phyloP scores from a whole-genome alignment of 64 coral and sea anemone species.

The Hydrozoanthus tunicans region DNA sequence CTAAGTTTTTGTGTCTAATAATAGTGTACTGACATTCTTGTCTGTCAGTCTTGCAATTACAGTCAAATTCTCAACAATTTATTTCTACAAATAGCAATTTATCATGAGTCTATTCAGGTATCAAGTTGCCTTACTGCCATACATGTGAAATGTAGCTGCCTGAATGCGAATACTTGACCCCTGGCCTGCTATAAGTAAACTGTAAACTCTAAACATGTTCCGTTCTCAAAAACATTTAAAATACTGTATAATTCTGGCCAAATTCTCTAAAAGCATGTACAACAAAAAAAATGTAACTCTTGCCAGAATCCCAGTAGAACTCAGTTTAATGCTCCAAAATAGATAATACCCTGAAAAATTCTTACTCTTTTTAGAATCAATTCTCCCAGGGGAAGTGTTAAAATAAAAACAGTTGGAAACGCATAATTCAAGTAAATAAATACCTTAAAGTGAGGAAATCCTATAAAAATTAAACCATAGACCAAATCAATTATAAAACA shows the following conservation, averaged over 20 bases:
- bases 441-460: not conserved
- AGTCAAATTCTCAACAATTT: not conserved
- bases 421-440: not conserved
- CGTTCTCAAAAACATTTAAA: no score
- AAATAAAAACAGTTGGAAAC: no score
- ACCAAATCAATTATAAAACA: constrained; percentile 8
- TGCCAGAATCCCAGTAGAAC: not conserved
- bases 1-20: not conserved
- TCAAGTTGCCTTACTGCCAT: not conserved
- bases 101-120: constrained; percentile 29
- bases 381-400: no score
- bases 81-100: constrained; percentile 16
- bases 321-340: not conserved
- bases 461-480: not conserved
- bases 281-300: no score
- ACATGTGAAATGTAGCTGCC: constrained; percentile 13
- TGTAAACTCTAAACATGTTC: constrained; percentile 1
- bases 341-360: no score
- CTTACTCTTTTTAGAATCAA: no score
- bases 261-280: no score
- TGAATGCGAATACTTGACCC: not conserved
- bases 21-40: not conserved
- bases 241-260: no score
- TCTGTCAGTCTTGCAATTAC: not conserved
- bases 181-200: not conserved